phyloP scores from a whole-genome alignment of 2,888 invertebrate species.

The Tholera decimalis region DNA sequence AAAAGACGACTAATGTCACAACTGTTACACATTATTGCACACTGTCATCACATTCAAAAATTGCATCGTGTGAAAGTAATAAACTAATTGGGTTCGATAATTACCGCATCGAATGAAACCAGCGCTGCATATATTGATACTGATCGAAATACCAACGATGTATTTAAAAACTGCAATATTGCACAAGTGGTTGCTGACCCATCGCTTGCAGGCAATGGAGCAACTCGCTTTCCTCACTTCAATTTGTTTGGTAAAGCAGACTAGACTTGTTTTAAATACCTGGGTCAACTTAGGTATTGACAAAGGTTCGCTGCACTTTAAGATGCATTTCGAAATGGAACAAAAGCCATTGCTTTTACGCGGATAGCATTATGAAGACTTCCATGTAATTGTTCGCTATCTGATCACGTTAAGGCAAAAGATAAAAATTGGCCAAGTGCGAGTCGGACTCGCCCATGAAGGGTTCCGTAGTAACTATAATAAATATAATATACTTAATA shows the following conservation, averaged over 20 bases:
- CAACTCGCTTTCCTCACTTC: constrained; percentile 55
- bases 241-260: constrained; percentile 37
- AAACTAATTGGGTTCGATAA: constrained; percentile 47
- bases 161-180: constrained; percentile 57
- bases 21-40: constrained; percentile 3
- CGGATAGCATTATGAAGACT: constrained; percentile 2
- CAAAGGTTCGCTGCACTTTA: constrained; percentile 23
- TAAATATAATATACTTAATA: no score
- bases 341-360: constrained; percentile 14
- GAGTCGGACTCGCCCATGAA: no score
- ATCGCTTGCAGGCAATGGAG: constrained; percentile 59
- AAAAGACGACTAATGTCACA: constrained; percentile 2
- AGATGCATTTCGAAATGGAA: constrained; percentile 36
- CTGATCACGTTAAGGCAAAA: constrained; percentile 46
- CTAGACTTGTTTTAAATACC: constrained; percentile 40
- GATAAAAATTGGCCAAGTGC: no score
- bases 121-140: constrained; percentile 53
- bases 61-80: constrained; percentile 41
- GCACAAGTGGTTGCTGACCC: constrained; percentile 53
- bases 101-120: constrained; percentile 52
- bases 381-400: constrained; percentile 28
- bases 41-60: constrained; percentile 22
- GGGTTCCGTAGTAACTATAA: no score
- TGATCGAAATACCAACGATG: constrained; percentile 58
- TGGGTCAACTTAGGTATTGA: constrained; percentile 37